Percentiles rank a stretch among this genome's conserved stretches.
phyloP scores from a whole-genome alignment of 2,888 invertebrate species.

The Cyclophora punctaria region DNA sequence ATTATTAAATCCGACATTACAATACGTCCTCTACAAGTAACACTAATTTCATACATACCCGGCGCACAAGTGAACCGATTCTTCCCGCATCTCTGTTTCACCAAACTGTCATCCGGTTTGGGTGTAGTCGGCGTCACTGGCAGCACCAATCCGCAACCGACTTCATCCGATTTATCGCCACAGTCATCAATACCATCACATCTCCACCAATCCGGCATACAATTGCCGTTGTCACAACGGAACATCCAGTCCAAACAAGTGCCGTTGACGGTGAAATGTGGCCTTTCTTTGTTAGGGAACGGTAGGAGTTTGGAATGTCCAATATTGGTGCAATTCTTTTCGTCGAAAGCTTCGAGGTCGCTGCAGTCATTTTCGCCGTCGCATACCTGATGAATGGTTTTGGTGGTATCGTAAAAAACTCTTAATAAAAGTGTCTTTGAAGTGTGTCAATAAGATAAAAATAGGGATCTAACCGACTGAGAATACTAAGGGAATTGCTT shows the following conservation, averaged over 20 bases:
- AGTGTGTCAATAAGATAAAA: too few species aligned
- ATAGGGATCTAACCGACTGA: too few species aligned
- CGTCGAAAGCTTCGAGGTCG: conserved; percentile 80
- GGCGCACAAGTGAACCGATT: conserved; percentile 63
- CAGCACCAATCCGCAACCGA: conserved; percentile 67
- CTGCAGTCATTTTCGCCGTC: conserved; percentile 83
- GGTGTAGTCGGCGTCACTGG: conserved; percentile 30
- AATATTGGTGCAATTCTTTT: conserved; percentile 77
- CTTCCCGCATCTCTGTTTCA: conserved; percentile 45
- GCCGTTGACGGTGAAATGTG: conserved; percentile 42
- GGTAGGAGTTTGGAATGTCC: conserved; percentile 44
- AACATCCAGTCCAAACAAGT: conserved; percentile 87
- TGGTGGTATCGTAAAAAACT: too few species aligned
- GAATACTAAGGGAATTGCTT: too few species aligned
- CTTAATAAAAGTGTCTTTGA: too few species aligned
- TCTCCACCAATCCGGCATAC: conserved; percentile 87
- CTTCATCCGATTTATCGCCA: conserved; percentile 83
- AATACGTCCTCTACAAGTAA: too few species aligned
- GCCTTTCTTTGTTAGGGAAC: conserved; percentile 35
- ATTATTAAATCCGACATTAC: too few species aligned
- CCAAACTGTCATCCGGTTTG: conserved; percentile 30
- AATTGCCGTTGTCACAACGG: conserved; percentile 80
- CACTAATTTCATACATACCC: conserved; percentile 31
- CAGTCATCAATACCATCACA: conserved; percentile 87
- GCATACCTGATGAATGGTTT: conserved; percentile 61